Percentiles rank a stretch among this genome's conserved stretches.
phyloP scores from a whole-genome alignment of 2,888 invertebrate genomes.

The Galeruca laticollis region DNA sequence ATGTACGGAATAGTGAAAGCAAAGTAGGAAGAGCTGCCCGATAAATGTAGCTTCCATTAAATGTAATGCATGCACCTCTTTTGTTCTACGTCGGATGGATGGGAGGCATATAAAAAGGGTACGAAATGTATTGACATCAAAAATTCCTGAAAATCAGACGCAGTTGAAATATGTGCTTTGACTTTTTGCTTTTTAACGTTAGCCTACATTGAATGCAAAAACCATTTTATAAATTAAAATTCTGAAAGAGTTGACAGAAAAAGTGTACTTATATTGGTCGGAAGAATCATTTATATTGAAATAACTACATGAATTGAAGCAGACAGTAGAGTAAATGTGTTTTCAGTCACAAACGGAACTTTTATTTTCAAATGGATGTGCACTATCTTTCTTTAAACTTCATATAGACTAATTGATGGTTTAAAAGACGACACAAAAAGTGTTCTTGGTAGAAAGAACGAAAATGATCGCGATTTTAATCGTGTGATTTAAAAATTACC shows the following conservation, averaged over 20 bases:
- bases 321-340: too few species aligned
- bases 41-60: constrained; percentile 30
- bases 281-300: too few species aligned
- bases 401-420: too few species aligned
- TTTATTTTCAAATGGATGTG: too few species aligned
- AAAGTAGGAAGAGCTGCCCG: constrained; percentile 10
- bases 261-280: not conserved
- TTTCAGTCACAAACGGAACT: too few species aligned
- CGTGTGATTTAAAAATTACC: too few species aligned
- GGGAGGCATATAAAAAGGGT: not conserved
- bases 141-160: not conserved
- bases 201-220: not conserved
- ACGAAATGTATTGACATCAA: constrained; percentile 5
- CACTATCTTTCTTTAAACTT: too few species aligned
- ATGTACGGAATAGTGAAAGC: constrained; percentile 18
- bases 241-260: too few species aligned
- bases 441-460: too few species aligned
- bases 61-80: constrained; percentile 26
- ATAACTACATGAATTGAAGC: too few species aligned
- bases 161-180: not conserved
- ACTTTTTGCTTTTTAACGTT: not conserved
- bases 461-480: too few species aligned
- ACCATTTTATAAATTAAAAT: not conserved
- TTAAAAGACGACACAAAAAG: too few species aligned
- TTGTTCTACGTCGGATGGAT: constrained; percentile 13